Conservation (phyloP, 1,140 invertebrate genomes). For the Drosophila seguyi region DNA sequence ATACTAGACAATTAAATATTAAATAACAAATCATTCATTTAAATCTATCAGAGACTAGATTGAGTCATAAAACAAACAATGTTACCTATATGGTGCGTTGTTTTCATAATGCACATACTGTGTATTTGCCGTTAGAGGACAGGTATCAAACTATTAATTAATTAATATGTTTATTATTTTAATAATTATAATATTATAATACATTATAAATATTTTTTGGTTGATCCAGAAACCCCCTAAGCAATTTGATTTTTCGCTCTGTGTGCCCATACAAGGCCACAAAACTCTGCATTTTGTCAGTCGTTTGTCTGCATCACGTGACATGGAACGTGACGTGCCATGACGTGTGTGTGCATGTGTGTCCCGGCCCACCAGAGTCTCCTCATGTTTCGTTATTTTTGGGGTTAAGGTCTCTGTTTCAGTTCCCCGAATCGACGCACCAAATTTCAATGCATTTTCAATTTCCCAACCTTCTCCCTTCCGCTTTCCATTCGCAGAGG, state of each 20-base stretch:
- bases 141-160: too few relatives aligned
- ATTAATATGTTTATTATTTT: too few relatives aligned
- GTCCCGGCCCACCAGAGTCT: neutral
- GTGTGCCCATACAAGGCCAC: conserved; percentile 23
- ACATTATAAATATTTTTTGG: too few relatives aligned
- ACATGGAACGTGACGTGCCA: conserved; percentile 46
- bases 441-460: conserved; percentile 29
- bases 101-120: too few relatives aligned
- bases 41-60: too few relatives aligned
- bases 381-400: conserved; percentile 62
- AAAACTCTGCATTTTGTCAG: conserved; percentile 50
- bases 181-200: too few relatives aligned
- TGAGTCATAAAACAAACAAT: too few relatives aligned
- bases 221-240: too few relatives aligned
- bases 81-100: too few relatives aligned
- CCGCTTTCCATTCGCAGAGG: conserved; percentile 87
- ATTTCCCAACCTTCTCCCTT: conserved; percentile 52
- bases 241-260: neutral
- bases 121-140: too few relatives aligned
- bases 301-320: conserved; percentile 70
- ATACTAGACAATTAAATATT: too few relatives aligned
- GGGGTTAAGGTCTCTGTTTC: conserved; percentile 27
- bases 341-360: conserved; percentile 35
- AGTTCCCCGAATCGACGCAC: conserved; percentile 53
- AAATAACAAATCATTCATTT: too few relatives aligned